Percentiles rank a stretch among this genome's conserved stretches.
Conservation (phyloP, 1,140 invertebrate species). For the Saccostrea cuccullata region DNA sequence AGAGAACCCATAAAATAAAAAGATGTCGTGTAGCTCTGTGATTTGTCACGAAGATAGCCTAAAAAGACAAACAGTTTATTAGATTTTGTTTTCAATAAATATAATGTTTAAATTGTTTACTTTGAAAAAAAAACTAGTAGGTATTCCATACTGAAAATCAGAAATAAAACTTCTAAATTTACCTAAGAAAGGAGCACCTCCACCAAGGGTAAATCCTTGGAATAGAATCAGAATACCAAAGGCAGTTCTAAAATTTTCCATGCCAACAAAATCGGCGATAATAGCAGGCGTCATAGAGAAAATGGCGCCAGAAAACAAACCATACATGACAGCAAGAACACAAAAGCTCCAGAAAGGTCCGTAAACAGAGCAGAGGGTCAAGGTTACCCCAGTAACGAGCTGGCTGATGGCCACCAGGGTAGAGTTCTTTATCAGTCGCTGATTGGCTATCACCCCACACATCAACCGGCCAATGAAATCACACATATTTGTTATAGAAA, state of each 20-base stretch:
- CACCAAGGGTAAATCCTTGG: constrained; percentile 42
- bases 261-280: constrained; percentile 48
- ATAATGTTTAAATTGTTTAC: too few species aligned
- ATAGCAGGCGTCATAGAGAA: constrained; percentile 47
- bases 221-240: constrained; percentile 44
- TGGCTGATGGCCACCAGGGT: constrained; percentile 21
- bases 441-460: constrained; percentile 43
- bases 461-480: constrained; percentile 48
- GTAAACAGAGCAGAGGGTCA: constrained; percentile 43
- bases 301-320: constrained; percentile 48
- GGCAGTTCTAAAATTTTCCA: constrained; percentile 47
- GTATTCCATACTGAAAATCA: too few species aligned
- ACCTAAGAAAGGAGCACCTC: constrained; percentile 47
- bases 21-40: constrained; percentile 42
- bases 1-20: constrained; percentile 44
- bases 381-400: neutral
- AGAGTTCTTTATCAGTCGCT: constrained; percentile 45
- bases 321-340: constrained; percentile 16
- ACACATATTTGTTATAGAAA: constrained; percentile 45
- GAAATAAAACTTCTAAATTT: neutral
- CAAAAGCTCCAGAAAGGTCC: constrained; percentile 48
- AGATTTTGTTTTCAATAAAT: too few species aligned
- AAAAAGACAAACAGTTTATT: neutral
- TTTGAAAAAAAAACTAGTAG: too few species aligned
- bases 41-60: constrained; percentile 43